Evolutionary conservation across 2,113 vertebrate species (phyloP).

Genomic region (Condylura cristata): DNA sequence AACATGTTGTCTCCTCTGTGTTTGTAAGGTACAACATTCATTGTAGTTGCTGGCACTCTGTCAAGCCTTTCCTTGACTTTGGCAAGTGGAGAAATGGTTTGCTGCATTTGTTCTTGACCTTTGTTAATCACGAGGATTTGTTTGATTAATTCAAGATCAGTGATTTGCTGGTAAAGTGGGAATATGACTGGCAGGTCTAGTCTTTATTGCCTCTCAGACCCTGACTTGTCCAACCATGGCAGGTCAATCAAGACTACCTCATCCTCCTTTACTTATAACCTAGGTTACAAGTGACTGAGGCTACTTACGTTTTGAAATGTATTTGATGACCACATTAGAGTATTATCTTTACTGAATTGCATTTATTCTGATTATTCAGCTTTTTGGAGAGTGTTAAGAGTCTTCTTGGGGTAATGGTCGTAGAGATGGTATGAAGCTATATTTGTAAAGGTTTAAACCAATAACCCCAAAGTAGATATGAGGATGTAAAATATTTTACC

Average conservation of each 20-base stretch:
- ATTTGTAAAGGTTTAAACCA: too few species aligned
- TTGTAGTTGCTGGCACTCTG: conserved; percentile 79
- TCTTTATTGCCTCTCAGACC: not conserved
- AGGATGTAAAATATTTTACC: too few species aligned
- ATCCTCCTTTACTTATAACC: conserved; percentile 39
- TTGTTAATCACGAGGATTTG: conserved; percentile 75
- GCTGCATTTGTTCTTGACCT: conserved; percentile 61
- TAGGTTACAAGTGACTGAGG: too few species aligned
- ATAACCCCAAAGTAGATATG: too few species aligned
- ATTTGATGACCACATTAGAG: not conserved
- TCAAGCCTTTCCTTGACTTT: conserved; percentile 72
- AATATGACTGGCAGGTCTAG: not conserved
- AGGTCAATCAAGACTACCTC: not conserved
- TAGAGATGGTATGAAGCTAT: too few species aligned
- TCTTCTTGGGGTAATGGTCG: too few species aligned
- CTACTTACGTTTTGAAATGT: conserved; percentile 3
- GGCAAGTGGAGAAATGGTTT: conserved; percentile 72
- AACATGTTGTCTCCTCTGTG: conserved; percentile 79
- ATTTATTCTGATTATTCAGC: not conserved
- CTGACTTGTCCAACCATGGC: not conserved
- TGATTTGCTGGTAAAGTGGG: not conserved
- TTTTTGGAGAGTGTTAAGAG: not conserved
- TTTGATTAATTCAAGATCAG: conserved; percentile 72
- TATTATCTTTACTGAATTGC: not conserved
- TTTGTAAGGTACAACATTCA: conserved; percentile 80